Percentiles rank a stretch among this genome's conserved stretches.
These are phyloP conservation scores for Bergia puertoricense DNA, from an alignment of 92 coral and sea anemone species.

Conservation along the genomic window DNA sequence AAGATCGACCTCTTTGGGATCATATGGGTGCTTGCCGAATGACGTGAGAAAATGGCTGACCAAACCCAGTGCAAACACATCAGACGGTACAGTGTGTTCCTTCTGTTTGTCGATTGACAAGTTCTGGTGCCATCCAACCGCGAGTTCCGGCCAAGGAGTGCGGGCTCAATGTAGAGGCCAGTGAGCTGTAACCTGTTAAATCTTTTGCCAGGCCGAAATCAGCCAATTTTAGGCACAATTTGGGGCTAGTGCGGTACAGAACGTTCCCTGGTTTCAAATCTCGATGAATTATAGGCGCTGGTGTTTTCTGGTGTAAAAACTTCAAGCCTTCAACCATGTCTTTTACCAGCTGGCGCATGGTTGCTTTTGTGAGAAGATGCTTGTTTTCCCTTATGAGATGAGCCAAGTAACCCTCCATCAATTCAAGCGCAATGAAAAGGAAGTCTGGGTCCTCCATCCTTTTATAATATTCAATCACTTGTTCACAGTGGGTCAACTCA, in stretches of 20 bases:
- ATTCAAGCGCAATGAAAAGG: constrained; percentile 55
- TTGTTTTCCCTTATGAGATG: constrained; percentile 28
- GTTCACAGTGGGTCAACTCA: constrained; percentile 38
- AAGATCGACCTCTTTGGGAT: constrained; percentile 2
- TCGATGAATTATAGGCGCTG: constrained; percentile 59
- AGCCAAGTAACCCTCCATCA: constrained; percentile 72
- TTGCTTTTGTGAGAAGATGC: background rate
- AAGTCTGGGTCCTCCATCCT: constrained; percentile 43
- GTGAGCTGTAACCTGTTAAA: constrained; percentile 36
- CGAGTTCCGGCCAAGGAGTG: constrained; percentile 70
- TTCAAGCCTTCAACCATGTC: constrained; percentile 58
- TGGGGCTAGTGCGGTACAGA: constrained; percentile 53
- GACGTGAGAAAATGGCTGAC: constrained; percentile 64
- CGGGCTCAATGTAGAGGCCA: constrained; percentile 43
- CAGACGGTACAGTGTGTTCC: constrained; percentile 53
- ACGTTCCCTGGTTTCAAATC: constrained; percentile 82
- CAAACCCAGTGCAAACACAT: constrained; percentile 71
- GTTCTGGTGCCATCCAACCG: constrained; percentile 87
- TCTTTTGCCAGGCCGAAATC: constrained; percentile 70
- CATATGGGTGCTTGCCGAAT: constrained; percentile 68
- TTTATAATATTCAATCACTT: constrained; percentile 53
- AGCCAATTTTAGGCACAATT: constrained; percentile 57
- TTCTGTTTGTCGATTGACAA: constrained; percentile 45
- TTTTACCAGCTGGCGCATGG: constrained; percentile 20
- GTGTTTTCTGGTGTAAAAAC: constrained; percentile 51